Evolutionary conservation across 2,888 invertebrate genomes (phyloP).

Genomic region (Subacronicta megacephala): DNA sequence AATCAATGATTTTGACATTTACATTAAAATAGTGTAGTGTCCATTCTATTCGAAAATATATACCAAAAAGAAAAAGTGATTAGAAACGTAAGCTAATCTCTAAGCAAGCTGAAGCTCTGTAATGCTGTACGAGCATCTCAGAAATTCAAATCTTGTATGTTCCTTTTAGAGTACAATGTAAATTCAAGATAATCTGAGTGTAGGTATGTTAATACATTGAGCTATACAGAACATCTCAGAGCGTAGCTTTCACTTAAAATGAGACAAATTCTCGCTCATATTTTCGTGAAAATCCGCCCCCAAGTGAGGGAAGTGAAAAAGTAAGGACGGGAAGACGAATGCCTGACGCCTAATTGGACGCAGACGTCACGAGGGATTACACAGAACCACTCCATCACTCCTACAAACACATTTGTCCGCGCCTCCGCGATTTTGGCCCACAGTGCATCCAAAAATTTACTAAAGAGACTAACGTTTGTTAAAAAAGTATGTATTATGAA

Average conservation of each 20-base stretch:
- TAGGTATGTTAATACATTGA: slow-evolving; percentile 22
- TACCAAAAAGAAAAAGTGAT: too few relatives aligned
- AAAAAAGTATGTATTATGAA: not conserved
- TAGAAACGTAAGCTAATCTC: too few relatives aligned
- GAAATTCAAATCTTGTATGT: not conserved
- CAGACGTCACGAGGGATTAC: slow-evolving; percentile 82
- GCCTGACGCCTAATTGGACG: slow-evolving; percentile 84
- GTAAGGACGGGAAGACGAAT: slow-evolving; percentile 80
- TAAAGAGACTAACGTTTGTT: not conserved
- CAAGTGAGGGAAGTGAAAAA: slow-evolving; percentile 64
- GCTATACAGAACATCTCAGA: slow-evolving; percentile 14
- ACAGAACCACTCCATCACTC: slow-evolving; percentile 75
- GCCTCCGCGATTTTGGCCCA: slow-evolving; percentile 65
- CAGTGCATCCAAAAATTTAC: slow-evolving; percentile 20
- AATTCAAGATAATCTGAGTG: not conserved
- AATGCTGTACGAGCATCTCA: not conserved
- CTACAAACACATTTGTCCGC: slow-evolving; percentile 79
- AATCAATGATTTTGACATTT: too few relatives aligned
- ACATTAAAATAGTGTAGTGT: too few relatives aligned
- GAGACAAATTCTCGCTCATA: slow-evolving; percentile 66
- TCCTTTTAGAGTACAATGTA: not conserved
- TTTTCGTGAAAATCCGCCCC: slow-evolving; percentile 63
- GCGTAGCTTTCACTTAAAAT: slow-evolving; percentile 50
- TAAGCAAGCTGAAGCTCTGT: too few relatives aligned
- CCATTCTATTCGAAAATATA: too few relatives aligned